These are phyloP conservation scores for Paguma larvata DNA, from an alignment of 2,797 vertebrate species.

Conservation along the genomic window DNA sequence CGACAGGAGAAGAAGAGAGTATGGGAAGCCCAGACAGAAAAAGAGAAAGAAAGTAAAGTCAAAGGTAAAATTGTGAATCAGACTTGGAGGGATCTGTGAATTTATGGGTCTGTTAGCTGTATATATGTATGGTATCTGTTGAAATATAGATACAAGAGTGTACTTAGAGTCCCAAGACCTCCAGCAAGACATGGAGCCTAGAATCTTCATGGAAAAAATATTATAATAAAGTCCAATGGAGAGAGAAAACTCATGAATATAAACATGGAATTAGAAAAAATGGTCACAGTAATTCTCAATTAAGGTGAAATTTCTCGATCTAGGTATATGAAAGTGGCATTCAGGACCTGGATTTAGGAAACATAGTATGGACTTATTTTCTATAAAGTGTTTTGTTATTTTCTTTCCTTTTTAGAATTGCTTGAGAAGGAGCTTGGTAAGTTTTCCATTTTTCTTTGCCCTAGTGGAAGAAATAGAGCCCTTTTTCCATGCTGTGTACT, in stretches of 20 bases:
- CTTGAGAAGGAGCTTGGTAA: background rate
- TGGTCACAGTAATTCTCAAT: background rate
- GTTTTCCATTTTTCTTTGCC: background rate
- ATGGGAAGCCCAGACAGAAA: background rate
- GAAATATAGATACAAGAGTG: background rate
- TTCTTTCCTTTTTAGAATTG: constrained; percentile 42
- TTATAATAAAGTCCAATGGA: background rate
- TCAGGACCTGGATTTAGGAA: background rate
- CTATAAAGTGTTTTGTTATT: background rate
- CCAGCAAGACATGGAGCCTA: background rate
- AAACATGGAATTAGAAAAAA: background rate
- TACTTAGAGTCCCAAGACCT: background rate
- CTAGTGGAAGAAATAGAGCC: background rate
- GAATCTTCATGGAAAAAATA: background rate
- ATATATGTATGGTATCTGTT: background rate
- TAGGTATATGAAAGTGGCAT: background rate
- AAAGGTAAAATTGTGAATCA: constrained; percentile 23
- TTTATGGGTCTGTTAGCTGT: background rate
- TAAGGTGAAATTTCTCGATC: background rate
- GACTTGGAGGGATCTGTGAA: background rate
- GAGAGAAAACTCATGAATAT: background rate
- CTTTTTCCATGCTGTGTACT: background rate
- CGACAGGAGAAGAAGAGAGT: background rate
- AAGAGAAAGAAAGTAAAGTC: background rate
- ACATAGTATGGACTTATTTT: background rate